Conservation (phyloP, 2,113 vertebrate genomes). For the Elaphurus davidianus region DNA sequence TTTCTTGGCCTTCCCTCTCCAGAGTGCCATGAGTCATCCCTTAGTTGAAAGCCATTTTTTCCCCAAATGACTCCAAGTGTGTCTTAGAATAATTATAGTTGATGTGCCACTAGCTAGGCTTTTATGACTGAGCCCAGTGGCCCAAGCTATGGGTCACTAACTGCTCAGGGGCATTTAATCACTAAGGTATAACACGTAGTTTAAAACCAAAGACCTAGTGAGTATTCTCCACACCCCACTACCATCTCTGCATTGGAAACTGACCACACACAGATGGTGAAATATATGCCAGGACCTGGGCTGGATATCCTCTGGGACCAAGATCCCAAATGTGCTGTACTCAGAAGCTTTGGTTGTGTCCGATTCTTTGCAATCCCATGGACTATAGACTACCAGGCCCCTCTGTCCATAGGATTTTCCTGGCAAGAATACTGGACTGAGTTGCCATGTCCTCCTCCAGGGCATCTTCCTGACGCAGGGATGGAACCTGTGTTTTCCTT, state of each 20-base stretch:
- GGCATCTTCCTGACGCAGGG: not conserved
- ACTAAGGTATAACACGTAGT: not conserved
- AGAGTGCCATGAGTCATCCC: constrained; percentile 8
- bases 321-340: not conserved
- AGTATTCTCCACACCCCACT: not conserved
- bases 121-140: not conserved
- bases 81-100: constrained; percentile 7
- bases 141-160: not conserved
- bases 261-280: not conserved
- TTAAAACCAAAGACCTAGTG: not conserved
- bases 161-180: not conserved
- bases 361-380: not conserved
- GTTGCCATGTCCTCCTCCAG: not conserved
- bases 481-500: not conserved
- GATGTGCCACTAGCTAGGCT: not conserved
- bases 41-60: not conserved
- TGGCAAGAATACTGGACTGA: not conserved
- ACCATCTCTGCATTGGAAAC: not conserved
- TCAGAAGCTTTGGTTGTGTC: not conserved
- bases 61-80: not conserved
- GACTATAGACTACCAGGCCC: not conserved
- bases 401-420: not conserved
- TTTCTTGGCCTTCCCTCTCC: constrained; percentile 15
- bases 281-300: not conserved
- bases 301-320: not conserved